Percentiles rank a stretch among this genome's conserved stretches.
These are phyloP conservation scores for Apistogramma diplotaenia DNA, from an alignment of 2,113 vertebrate species.

Conservation along the genomic window DNA sequence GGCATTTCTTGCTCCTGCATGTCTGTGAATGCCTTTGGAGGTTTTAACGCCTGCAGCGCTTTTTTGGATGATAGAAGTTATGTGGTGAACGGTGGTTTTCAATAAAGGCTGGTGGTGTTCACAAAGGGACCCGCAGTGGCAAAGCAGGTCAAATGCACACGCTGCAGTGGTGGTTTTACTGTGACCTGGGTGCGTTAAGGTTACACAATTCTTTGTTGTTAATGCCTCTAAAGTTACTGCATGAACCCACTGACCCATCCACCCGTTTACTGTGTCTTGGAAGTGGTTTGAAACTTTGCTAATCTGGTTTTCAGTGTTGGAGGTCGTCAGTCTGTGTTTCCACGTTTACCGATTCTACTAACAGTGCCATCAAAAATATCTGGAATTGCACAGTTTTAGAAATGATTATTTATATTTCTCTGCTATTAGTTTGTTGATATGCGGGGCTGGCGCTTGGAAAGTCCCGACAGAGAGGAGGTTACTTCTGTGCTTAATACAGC, in stretches of 20 bases:
- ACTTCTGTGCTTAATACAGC: constrained; percentile 83
- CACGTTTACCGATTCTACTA: background rate
- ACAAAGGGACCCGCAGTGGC: background rate
- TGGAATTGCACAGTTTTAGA: background rate
- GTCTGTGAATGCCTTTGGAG: constrained; percentile 18
- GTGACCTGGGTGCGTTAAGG: background rate
- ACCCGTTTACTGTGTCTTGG: background rate
- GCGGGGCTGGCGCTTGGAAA: constrained; percentile 85
- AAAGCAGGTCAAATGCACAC: background rate
- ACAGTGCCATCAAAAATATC: background rate
- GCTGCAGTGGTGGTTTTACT: background rate
- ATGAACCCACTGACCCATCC: background rate
- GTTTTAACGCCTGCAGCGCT: background rate
- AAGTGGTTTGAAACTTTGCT: background rate
- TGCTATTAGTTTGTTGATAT: constrained; percentile 86
- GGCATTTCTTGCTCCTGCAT: constrained; percentile 20
- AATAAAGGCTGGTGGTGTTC: background rate
- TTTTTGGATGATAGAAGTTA: background rate
- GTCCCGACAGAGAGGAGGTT: constrained; percentile 71
- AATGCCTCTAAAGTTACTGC: background rate
- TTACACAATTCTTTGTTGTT: background rate
- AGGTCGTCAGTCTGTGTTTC: background rate
- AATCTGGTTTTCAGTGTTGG: background rate
- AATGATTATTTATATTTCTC: background rate
- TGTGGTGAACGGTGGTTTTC: background rate